These are phyloP conservation scores for Diplazon laetatorius DNA, from an alignment of 2,888 invertebrate species.

Conservation along the genomic window DNA sequence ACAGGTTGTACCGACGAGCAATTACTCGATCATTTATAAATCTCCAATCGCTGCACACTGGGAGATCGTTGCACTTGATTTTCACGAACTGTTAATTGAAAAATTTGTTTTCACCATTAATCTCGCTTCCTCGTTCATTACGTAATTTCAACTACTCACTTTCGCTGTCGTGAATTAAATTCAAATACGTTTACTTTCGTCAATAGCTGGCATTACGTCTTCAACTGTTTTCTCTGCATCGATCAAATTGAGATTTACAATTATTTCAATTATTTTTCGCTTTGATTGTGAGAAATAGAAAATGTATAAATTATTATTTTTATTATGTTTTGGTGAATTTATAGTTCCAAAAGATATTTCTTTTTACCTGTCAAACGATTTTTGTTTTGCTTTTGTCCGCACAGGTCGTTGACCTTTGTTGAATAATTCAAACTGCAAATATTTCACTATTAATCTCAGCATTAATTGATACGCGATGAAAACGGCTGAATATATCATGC, in stretches of 20 bases:
- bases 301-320: too few species aligned
- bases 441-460: slow-evolving; percentile 28
- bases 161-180: background rate
- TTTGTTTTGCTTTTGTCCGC: background rate
- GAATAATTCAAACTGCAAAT: slow-evolving; percentile 46
- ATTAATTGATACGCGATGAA: background rate
- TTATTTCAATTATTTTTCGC: too few species aligned
- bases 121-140: slow-evolving; percentile 10
- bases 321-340: too few species aligned
- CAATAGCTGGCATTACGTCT: too few species aligned
- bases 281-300: too few species aligned
- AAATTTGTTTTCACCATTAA: slow-evolving; percentile 29
- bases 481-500: background rate
- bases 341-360: too few species aligned
- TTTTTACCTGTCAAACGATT: background rate
- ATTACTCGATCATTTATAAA: slow-evolving; percentile 42
- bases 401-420: slow-evolving; percentile 16
- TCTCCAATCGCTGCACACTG: background rate
- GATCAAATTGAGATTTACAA: too few species aligned
- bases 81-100: slow-evolving; percentile 34
- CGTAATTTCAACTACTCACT: background rate
- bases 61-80: slow-evolving; percentile 23
- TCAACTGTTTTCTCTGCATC: too few species aligned
- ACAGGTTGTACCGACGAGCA: background rate
- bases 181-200: too few species aligned